phyloP scores from a whole-genome alignment of 2,113 vertebrate genomes.

The Phalacrocorax aristotelis region DNA sequence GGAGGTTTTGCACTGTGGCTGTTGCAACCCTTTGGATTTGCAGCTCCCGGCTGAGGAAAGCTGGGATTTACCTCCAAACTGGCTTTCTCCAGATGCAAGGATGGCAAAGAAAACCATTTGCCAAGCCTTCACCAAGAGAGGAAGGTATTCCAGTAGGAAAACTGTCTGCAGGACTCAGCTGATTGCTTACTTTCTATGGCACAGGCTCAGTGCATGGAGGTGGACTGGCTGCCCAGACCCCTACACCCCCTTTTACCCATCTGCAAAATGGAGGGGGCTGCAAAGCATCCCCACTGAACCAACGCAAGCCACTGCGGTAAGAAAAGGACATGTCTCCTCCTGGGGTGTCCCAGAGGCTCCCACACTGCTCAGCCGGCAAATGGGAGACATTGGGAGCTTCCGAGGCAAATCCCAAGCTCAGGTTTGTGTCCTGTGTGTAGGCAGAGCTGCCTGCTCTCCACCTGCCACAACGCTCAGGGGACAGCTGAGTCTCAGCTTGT shows the following conservation, averaged over 20 bases:
- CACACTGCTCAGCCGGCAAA: neutral
- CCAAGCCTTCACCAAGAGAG: neutral
- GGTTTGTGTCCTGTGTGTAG: neutral
- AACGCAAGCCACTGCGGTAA: rapidly evolving
- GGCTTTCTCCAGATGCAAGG: neutral
- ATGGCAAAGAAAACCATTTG: neutral
- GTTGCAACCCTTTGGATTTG: neutral
- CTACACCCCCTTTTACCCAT: too few relatives aligned
- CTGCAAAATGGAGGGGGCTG: neutral
- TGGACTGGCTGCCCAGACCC: rapidly evolving
- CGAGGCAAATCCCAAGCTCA: rapidly evolving
- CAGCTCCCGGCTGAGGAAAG: neutral
- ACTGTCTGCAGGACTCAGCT: neutral
- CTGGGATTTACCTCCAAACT: neutral
- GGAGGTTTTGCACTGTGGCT: neutral
- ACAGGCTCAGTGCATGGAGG: neutral
- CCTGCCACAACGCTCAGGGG: neutral
- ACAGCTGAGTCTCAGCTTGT: rapidly evolving
- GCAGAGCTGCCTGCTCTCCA: neutral
- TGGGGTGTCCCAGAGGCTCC: neutral
- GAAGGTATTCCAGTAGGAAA: neutral
- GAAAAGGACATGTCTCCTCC: neutral
- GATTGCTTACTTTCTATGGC: neutral
- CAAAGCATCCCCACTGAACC: neutral
- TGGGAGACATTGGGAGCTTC: neutral